Base-by-base conservation (phyloP, 53 echinoderm and acorn worm genomes). In the Echinarachnius parma region DNA sequence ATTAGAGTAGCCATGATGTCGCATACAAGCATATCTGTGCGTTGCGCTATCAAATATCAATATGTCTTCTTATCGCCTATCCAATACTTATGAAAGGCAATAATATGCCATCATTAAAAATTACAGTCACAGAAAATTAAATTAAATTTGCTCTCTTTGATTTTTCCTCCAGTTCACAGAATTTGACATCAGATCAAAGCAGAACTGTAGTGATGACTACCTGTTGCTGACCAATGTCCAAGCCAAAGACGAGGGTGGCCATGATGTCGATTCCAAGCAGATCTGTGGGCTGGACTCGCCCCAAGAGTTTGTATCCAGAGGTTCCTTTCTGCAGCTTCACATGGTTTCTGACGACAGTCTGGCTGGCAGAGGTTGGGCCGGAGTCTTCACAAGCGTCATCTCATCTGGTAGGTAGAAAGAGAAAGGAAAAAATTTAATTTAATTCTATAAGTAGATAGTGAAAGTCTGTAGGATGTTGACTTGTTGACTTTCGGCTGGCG, bases 201-300 rank as follows among this genome's bases (percentile, higher is more conserved):
- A 72, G 5, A 45, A 55, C 57, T 72, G 74, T 42, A 57, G 28
- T 19, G 28, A 56, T 16, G 74, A 72, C 57, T 72, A 72, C 37
- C 39, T 72, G 8, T 55, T 39, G 57, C 1, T 72, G 22, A 42
- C 28, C 10, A 3, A 57, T 25, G 42, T 72, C 26, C 35, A 13
- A 26, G 53, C 30, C 4, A 32, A 35, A 35, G 70, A 70, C 14
- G 52, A 52, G 9, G 21, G 8, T 36, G 70, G 74, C 26, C 8
- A 56, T 19, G 28, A 39, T 23, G 44, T 72, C 74, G 4, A 39
- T 15, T n/a, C 37, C 9, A 21, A 16, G 8, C 21, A 37, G 44
- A 56, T 72, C n/a, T 72, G 74, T 15, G 74, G 57, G 2, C 4
- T 15, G 39, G 34, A 35, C 3, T 16, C 44, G 8, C 74, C 74